Evolutionary conservation across 1,140 invertebrate genomes (phyloP), one percentile per base, ranked within the genome.

Genomic region (Hycleus phaleratus): DNA sequence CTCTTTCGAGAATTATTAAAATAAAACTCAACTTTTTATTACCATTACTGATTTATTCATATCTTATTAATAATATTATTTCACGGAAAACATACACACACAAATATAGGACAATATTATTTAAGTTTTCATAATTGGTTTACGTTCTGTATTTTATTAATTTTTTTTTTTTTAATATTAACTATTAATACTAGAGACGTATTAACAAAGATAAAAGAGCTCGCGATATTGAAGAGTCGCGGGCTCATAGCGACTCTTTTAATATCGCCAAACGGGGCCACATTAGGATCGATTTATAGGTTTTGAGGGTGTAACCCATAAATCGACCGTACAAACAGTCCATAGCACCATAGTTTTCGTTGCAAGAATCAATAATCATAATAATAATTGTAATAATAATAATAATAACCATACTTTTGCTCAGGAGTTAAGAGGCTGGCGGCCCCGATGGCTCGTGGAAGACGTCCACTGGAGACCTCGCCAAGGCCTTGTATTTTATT

Each of bases 331-430:
- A 54, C 63, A 51, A 70, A 59, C 63, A 67, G 69, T 70, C 64
- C 61, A 64, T 70, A 71, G 69, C 69, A 71, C 69, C 71, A 67
- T 72, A 68, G 68, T 70, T 72, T 32, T 72, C 71, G 71, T 72
- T 72, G 70, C 70, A 72, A 67, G 62, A 69, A 58, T 64, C 26
- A 38, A 42, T 51, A 18, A 18, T 18, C 1, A 12, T 58, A 43
- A 42, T 11, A 42, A 2, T 49, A 32, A 32, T 32, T 32, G 4
- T 32, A 5, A 5, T 7, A 32, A 32, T 32, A 32, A 32, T 12
- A 12, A 18, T 18, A 18, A 18, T 18, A 18, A 18, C 2, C 18
- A 18, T 18, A 18, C 18, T 18, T 18, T 18, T 68, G 63, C 32
- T 60, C 60, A 53, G 58, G 56, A 63, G 56, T 54, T 55, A 55